Evolutionary conservation across 2,797 vertebrate genomes (phyloP), one percentile per base, ranked within the genome.

Genomic region (Mallotus villosus): DNA sequence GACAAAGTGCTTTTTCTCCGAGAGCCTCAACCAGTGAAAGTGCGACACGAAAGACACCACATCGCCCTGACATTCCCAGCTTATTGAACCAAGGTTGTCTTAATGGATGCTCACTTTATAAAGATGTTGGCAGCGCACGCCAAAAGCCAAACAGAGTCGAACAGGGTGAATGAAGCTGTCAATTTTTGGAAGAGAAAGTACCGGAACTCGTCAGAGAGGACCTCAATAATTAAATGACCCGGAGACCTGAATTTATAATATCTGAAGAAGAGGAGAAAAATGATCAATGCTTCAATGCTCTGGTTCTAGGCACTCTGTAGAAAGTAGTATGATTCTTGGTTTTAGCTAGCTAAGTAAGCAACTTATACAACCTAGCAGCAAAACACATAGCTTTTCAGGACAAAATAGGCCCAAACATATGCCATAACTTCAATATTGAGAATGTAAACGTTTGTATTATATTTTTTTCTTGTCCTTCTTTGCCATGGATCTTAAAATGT

Each of bases 171-270:
- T 5, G 32, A 65, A 32, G 37, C 7, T 25, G 62, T 64, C 37
- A 37, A 11, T 29, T 62, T 62, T 29, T 62, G 27, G 60, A 62
- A 62, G 25, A 62, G 24, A 70, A 62, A 70, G 67, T 24, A 68
- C 64, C 29, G 21, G 73, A 27, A 25, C 25, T 49, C 53, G n/a
- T 41, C 24, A 49, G 19, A 9, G 5, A 67, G 64, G n/a, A 6
- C 29, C 66, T 73, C 67, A 72, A 75, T 80, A 61, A 72, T 68
- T 71, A 22, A 70, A 72, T 46, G 63, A 57, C 37, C 41, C 4
- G 55, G 61, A 49, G 57, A 72, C 62, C 70, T 74, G 32, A 51
- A 68, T 66, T 67, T 25, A 17, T 57, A 59, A 72, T 46, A 46
- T 32, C 19, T 53, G 24, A n/a, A 19, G 51, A 22, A 37, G 8